These are phyloP conservation scores for Nerophis ophidion DNA, from an alignment of 2,113 vertebrate species.

Conservation along the genomic window DNA sequence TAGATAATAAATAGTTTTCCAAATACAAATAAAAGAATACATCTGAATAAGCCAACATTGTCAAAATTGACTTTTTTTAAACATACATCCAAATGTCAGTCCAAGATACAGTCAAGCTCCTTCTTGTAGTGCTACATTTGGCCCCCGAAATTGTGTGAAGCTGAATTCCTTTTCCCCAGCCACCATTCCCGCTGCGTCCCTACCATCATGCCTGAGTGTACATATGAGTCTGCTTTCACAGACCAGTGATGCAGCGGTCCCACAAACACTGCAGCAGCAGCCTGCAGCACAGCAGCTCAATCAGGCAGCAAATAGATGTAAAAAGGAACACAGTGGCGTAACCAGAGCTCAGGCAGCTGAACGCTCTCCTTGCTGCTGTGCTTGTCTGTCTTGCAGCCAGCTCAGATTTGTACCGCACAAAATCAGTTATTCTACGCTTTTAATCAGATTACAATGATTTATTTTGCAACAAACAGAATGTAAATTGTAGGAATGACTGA, in stretches of 20 bases:
- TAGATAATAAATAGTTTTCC: no score
- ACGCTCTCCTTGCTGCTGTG: conserved; percentile 23
- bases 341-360: conserved; percentile 28
- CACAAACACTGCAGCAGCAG: conserved; percentile 49
- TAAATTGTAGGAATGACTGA: conserved; percentile 4
- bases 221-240: conserved; percentile 52
- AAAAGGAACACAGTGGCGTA: conserved; percentile 42
- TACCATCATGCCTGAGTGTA: conserved; percentile 38
- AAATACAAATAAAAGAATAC: no score
- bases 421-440: conserved; percentile 7
- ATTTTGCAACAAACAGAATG: background rate
- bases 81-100: background rate
- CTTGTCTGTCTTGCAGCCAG: conserved; percentile 38
- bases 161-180: conserved; percentile 6
- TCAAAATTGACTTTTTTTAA: no score
- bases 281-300: conserved; percentile 52
- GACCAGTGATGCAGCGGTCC: conserved; percentile 44
- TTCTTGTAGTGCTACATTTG: background rate
- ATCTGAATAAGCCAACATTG: no score
- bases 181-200: conserved; percentile 5
- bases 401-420: conserved; percentile 18
- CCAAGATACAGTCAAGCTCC: background rate
- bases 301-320: conserved; percentile 61
- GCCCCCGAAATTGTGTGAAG: background rate
- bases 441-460: background rate